These are phyloP conservation scores for Channa maculata DNA, from an alignment of 2,113 vertebrate species.

Conservation along the genomic window DNA sequence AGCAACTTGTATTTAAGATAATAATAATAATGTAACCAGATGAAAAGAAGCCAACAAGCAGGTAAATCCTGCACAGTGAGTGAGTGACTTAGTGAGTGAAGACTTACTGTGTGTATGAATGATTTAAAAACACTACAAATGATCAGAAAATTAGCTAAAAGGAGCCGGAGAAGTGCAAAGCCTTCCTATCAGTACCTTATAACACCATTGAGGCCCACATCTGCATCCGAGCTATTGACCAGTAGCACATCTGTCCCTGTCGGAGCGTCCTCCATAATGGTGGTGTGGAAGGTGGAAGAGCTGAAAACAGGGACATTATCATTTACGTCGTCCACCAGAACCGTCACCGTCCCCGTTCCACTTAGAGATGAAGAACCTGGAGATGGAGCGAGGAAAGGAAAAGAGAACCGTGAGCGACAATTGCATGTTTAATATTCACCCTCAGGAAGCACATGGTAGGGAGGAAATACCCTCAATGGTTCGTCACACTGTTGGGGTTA, in stretches of 20 bases:
- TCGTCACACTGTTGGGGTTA: too few relatives aligned
- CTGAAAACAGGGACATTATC: constrained; percentile 92
- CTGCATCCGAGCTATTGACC: constrained; percentile 92
- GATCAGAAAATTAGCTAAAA: too few relatives aligned
- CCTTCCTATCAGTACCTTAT: constrained; percentile 85
- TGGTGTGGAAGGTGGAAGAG: constrained; percentile 87
- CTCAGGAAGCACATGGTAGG: not conserved
- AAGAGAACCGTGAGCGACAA: not conserved
- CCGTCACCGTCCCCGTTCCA: constrained; percentile 91
- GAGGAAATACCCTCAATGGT: too few relatives aligned
- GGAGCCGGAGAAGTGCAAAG: not conserved
- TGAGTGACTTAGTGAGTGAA: too few relatives aligned
- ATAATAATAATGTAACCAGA: too few relatives aligned
- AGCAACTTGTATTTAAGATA: too few relatives aligned
- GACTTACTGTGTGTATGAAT: too few relatives aligned
- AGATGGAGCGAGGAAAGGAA: not conserved
- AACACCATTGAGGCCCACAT: constrained; percentile 91
- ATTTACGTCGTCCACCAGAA: constrained; percentile 93
- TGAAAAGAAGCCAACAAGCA: too few relatives aligned
- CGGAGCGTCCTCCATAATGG: constrained; percentile 90
- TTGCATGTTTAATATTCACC: not conserved
- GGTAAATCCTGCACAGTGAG: too few relatives aligned
- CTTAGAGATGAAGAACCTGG: constrained; percentile 92
- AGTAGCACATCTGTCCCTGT: constrained; percentile 94
- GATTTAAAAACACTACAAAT: not conserved